These are phyloP conservation scores for Saturnia pavonia DNA, from an alignment of 2,888 invertebrate species.

Conservation along the genomic window DNA sequence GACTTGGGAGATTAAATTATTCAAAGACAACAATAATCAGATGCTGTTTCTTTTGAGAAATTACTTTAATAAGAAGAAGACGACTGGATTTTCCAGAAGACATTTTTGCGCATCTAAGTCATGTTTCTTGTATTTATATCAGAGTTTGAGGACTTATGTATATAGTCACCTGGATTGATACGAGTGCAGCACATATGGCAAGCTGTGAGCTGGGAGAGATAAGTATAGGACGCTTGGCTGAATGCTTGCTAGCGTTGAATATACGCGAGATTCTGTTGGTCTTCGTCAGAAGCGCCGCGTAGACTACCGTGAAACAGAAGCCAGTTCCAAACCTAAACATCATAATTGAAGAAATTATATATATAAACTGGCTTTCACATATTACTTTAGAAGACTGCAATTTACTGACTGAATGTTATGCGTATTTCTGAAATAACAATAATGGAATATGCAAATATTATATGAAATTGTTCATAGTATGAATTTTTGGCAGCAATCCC, in stretches of 20 bases:
- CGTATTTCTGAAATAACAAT: neutral
- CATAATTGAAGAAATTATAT: neutral
- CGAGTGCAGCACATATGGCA: conserved; percentile 92
- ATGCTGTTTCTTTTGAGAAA: neutral
- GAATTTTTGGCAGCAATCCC: neutral
- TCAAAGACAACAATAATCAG: neutral
- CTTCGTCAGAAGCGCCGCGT: conserved; percentile 97
- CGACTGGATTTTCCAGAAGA: too few species aligned
- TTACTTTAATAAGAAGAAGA: neutral
- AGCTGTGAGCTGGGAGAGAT: conserved; percentile 96
- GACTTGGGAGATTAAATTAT: too few species aligned
- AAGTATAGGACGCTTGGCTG: conserved; percentile 96
- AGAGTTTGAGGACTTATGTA: neutral
- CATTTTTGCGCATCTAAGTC: too few species aligned
- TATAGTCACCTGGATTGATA: conserved; percentile 90
- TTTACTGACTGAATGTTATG: too few species aligned
- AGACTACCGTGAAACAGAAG: conserved; percentile 98
- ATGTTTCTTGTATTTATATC: neutral
- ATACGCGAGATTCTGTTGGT: conserved; percentile 98
- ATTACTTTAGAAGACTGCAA: too few species aligned
- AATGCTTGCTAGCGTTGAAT: conserved; percentile 97
- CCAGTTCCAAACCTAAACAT: conserved; percentile 90
- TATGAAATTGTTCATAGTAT: neutral
- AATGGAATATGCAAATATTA: neutral
- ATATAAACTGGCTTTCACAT: too few species aligned